Evolutionary conservation across 2,113 vertebrate species (phyloP).

Genomic region (Dolichallabes microphthalmus): DNA sequence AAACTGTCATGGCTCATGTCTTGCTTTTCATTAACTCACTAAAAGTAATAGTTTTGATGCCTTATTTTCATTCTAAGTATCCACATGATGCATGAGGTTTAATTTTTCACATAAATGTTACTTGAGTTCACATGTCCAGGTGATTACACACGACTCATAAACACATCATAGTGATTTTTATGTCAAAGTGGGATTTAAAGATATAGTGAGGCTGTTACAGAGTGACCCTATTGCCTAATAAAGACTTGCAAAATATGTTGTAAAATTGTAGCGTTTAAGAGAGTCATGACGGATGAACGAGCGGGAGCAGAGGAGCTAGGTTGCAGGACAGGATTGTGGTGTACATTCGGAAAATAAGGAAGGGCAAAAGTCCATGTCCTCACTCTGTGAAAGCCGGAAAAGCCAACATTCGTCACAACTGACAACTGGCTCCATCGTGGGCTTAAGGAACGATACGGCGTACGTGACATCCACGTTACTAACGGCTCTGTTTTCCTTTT

Average conservation of each 20-base stretch:
- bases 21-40: neutral
- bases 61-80: neutral
- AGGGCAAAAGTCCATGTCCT: constrained; percentile 56
- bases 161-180: neutral
- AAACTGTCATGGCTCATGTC: neutral
- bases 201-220: neutral
- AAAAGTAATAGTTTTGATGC: neutral
- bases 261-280: neutral
- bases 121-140: neutral
- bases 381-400: constrained; percentile 52
- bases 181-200: neutral
- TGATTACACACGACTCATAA: no score
- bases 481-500: constrained; percentile 38
- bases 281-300: neutral
- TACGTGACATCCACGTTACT: constrained; percentile 37
- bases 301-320: neutral
- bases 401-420: constrained; percentile 50
- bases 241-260: neutral
- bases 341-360: constrained; percentile 44
- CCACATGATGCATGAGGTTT: neutral
- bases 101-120: neutral
- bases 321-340: constrained; percentile 33
- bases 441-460: constrained; percentile 42
- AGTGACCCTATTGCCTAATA: neutral
- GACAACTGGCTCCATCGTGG: constrained; percentile 47